Evolutionary conservation across 37 sponge, comb jelly and placozoan species (phyloP), one percentile per base, ranked within the genome.

Genomic region (Spongia lamella): DNA sequence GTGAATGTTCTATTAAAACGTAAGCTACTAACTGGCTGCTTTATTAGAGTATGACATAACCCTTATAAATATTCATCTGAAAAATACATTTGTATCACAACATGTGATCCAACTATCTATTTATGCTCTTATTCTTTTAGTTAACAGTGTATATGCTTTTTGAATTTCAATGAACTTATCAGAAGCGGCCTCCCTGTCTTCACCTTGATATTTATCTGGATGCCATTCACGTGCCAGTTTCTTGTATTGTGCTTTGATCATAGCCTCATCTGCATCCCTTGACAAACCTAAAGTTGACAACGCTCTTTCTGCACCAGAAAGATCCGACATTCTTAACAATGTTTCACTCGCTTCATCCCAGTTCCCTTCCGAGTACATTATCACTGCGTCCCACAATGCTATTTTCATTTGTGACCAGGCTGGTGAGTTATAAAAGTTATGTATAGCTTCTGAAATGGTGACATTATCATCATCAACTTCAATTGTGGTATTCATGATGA

Each of bases 401-500:
- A 13, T 9, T 9, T 43, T 43, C 47, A 89, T 37, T n/a, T 89
- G 54, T 22, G 54, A 36, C 96, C 96, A 96, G 37, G 77, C 78
- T 14, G 86, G 90, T 19, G 93, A 92, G 7, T 66, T 63, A 35
- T 86, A 66, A 53, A 92, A 77, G 70, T 92, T 86, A 33, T 67
- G 53, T 5, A 96, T 7, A 16, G 84, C 90, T 31, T 92, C 93
- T 3, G 85, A 57, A 3, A 96, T 47, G 38, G 85, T 90, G 17
- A 96, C 75, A 0, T 40, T 79, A 67, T 92, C 90, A 20, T 90
- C 96, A 15, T 79, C 77, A 22, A 89, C 88, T 26, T 90, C 75
- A 1, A 82, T 77, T 14, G 86, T 62, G 9, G 69, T 83, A 74
- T 90, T 90, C 35, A 84, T 53, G 3, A 86, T n/a, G 30, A 79